Percentiles rank a stretch among this genome's conserved stretches.
phyloP scores from a whole-genome alignment of 2,113 vertebrate species.

The Mobula birostris region DNA sequence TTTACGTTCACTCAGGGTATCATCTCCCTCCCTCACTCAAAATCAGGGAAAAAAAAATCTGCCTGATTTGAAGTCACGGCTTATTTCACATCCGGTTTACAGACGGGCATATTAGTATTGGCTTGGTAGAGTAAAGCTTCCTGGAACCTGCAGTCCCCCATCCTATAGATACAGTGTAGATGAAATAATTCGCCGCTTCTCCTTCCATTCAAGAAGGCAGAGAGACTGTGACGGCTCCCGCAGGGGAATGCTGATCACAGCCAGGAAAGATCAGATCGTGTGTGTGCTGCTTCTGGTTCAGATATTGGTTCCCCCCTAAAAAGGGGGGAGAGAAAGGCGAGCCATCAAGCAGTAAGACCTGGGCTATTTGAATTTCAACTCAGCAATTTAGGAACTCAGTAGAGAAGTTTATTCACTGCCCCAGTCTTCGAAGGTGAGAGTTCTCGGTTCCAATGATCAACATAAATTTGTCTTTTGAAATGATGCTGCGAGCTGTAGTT shows the following conservation, averaged over 20 bases:
- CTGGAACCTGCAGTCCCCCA: constrained; percentile 56
- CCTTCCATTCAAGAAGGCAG: constrained; percentile 2
- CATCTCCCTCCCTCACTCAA: constrained; percentile 70
- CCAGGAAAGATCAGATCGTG: constrained; percentile 16
- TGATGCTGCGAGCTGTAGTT: background rate
- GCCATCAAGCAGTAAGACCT: background rate
- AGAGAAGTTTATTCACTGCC: background rate
- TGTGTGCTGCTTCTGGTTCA: background rate
- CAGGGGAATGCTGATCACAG: background rate
- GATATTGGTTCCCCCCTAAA: background rate
- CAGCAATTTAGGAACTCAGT: background rate
- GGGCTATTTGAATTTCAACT: background rate
- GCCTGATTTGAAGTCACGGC: constrained; percentile 77
- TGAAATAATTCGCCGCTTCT: constrained; percentile 20
- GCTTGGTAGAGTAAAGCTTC: constrained; percentile 65
- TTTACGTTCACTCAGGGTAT: constrained; percentile 67
- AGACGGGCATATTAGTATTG: constrained; percentile 71
- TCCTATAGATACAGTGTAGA: background rate
- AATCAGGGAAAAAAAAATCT: constrained; percentile 64
- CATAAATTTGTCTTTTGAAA: background rate
- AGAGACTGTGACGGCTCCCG: background rate
- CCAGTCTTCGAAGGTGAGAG: background rate
- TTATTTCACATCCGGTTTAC: constrained; percentile 80
- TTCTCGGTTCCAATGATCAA: background rate
- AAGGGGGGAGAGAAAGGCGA: background rate